Evolutionary conservation across 1,140 invertebrate genomes (phyloP), one percentile per base, ranked within the genome.

Genomic region (Calephelis virginiensis): DNA sequence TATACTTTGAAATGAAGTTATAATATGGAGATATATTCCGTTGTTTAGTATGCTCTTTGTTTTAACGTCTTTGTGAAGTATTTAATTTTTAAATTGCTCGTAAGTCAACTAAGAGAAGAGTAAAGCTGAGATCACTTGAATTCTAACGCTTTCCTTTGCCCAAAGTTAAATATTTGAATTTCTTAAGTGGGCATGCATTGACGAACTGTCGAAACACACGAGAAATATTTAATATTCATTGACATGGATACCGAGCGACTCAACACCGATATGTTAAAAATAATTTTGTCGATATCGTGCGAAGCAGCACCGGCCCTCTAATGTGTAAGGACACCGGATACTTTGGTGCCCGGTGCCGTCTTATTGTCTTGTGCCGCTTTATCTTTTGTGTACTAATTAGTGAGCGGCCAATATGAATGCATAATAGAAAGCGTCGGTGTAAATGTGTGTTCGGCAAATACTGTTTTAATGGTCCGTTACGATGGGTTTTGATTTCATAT

Each of bases 141-240:
- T 89, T 90, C 86, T 90, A 91, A 91, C 86, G 89, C 89, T 91
- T 91, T 91, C 85, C 81, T 89, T 87, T 85, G 85, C 78, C 83
- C 86, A 89, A 83, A 77, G 83, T 83, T 78, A 86, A 91, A 91
- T 91, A 91, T 91, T 91, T 89, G 81, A 82, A 89, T 89, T 85
- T 85, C 76, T 89, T 89, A 90, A 91, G 86, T 89, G 88, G 81
- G 81, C 85, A 78, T 85, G 81, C 85, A 87, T 84, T 84, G 83
- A 83, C 83, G 83, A 82, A 81, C 81, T 84, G 84, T 84, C 79
- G 80, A 82, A 79, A 76, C 81, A 77, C 72, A 79, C 76, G 76
- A 81, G 84, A 83, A 80, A 81, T 84, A 83, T 89, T 90, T 78
- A 90, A 84, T 86, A 88, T 88, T 86, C 86, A 87, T 83, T 80